Percentiles rank a stretch among this genome's conserved stretches.
Conservation (phyloP, 2,888 invertebrate genomes). For the Hypena proboscidalis region DNA sequence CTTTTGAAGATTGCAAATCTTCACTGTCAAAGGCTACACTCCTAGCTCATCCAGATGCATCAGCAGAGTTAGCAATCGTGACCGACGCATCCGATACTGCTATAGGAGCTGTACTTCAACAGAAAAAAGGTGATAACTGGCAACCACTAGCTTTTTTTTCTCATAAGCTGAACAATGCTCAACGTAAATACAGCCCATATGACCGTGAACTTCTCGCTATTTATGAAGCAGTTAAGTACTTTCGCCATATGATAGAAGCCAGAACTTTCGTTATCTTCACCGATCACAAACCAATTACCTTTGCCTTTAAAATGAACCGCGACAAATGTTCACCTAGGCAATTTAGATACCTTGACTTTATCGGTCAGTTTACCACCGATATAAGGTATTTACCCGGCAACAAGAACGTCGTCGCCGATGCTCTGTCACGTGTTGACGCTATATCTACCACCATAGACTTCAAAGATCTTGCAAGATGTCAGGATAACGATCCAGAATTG, state of each 20-base stretch:
- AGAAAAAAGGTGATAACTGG: conserved; percentile 38
- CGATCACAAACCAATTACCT: conserved; percentile 44
- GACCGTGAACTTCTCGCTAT: too few relatives aligned
- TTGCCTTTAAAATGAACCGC: conserved; percentile 48
- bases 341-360: too few relatives aligned
- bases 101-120: conserved; percentile 61
- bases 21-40: conserved; percentile 45
- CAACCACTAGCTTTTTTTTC: conserved; percentile 61
- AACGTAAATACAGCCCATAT: too few relatives aligned
- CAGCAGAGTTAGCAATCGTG: conserved; percentile 44
- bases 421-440: conserved; percentile 44
- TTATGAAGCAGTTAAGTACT: too few relatives aligned
- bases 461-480: neutral
- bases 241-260: conserved; percentile 13
- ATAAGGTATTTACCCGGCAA: conserved; percentile 27
- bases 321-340: conserved; percentile 40
- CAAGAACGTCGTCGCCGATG: conserved; percentile 41
- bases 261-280: conserved; percentile 27
- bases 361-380: conserved; percentile 36
- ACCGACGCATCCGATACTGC: conserved; percentile 60
- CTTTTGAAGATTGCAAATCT: conserved; percentile 44
- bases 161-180: neutral
- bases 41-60: conserved; percentile 48
- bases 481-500: neutral
- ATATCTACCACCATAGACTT: neutral